These are phyloP conservation scores for Vannuccia rotundouncinata DNA, from an alignment of 2,888 invertebrate species.

Conservation along the genomic window DNA sequence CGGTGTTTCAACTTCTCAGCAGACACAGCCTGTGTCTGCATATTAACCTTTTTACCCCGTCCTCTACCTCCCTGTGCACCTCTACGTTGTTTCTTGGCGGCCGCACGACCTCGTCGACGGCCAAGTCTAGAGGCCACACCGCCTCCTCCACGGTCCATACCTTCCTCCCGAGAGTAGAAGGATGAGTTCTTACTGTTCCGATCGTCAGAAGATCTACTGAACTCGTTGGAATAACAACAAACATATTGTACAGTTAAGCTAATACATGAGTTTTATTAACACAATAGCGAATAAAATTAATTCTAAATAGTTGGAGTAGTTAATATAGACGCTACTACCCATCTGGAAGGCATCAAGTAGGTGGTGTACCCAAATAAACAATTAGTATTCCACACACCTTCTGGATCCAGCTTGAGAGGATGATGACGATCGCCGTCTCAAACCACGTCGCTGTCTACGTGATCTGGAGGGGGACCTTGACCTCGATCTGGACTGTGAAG, in stretches of 20 bases:
- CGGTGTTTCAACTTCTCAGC: slow-evolving; percentile 18
- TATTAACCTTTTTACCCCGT: neutral
- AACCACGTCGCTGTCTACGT: too few species aligned
- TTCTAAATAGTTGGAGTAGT: too few species aligned
- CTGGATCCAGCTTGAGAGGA: neutral
- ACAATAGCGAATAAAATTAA: too few species aligned
- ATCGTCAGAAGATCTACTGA: neutral
- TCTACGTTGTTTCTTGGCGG: neutral
- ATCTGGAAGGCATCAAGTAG: too few species aligned
- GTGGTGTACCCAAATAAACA: too few species aligned
- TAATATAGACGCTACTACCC: too few species aligned
- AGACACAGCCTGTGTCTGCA: neutral
- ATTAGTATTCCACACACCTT: too few species aligned
- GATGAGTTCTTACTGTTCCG: neutral
- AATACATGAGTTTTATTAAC: neutral
- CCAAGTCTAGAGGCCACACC: slow-evolving; percentile 17
- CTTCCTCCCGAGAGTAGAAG: neutral
- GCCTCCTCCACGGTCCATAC: neutral
- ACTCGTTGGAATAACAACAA: neutral
- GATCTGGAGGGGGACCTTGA: neutral
- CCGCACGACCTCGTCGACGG: neutral
- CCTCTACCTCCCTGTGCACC: neutral
- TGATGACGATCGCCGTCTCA: neutral
- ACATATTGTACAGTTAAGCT: neutral
- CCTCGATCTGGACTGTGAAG: neutral